Evolutionary conservation across 2,113 vertebrate genomes (phyloP), one percentile per base, ranked within the genome.

Genomic region (Sardina pilchardus): DNA sequence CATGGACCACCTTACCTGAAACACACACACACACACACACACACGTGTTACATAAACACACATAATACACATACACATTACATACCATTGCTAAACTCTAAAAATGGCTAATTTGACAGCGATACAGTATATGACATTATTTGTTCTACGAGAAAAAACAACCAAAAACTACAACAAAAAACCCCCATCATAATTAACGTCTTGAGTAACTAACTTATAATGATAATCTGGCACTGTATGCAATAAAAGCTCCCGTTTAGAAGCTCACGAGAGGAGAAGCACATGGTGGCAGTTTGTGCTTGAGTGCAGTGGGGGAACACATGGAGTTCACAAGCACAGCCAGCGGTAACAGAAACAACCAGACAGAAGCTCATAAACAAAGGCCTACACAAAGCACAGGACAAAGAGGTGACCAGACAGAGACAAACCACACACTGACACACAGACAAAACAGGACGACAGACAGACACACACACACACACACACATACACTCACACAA

Each of bases 1-100:
- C 97, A 0, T 97, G 96, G 85, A 98, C 96, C 78, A 96, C 97
- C 87, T 97, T 97, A 86, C 97, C 97, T 98, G 94, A 45, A 80
- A 86, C 56, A 59, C n/a, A 88, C 85, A 43, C 10, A 88, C 16
- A 88, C 63, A 80, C 47, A 36, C 78, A 42, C 44, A 39, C 53
- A 82, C 53, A 81, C 86, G 16, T 63, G 26, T 71, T 50, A 50
- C 59, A 63, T 26, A n/a, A 45, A 45, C 34, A 83, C 8, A 59
- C 82, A 39, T 1, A 83, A 42, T 4, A 42, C 24, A 39, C 34
- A 42, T 4, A 42, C 39, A 42, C 39, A 42, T 71, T 50, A 50
- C 59, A 63, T 26, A 26, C 34, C 63, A 36, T 67, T 19, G 53
- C 53, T 24, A 24, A 53, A 59, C 1, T 59, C 4, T 1, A 3